Percentiles rank a stretch among this genome's conserved stretches.
Conservation (phyloP, 2,888 invertebrate species). For the Thecophora atra region DNA sequence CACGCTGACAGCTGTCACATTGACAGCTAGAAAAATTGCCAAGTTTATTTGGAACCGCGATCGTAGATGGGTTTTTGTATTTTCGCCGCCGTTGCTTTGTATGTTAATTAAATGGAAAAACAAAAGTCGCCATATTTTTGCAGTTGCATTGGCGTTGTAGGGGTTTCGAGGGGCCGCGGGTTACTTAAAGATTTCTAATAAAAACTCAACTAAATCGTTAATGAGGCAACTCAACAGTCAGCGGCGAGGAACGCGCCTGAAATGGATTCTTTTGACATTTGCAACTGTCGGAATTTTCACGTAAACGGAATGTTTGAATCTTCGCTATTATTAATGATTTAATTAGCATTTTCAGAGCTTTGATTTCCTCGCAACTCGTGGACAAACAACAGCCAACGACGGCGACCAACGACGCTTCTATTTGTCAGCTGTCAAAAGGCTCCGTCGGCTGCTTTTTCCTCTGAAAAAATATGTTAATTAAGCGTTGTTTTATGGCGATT, state of each 20-base stretch:
- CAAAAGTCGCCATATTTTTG: conserved; percentile 10
- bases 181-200: too few relatives aligned
- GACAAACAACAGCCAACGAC: conserved; percentile 16
- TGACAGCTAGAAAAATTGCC: conserved; percentile 34
- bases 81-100: background rate
- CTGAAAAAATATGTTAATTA: background rate
- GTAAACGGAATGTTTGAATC: background rate
- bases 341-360: conserved; percentile 50
- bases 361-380: conserved; percentile 1
- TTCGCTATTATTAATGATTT: conserved; percentile 51
- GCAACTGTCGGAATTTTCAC: conserved; percentile 36
- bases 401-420: conserved; percentile 46
- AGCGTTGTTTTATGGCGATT: conserved; percentile 3
- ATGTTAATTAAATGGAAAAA: conserved; percentile 23
- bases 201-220: too few relatives aligned
- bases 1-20: conserved; percentile 40
- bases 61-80: background rate
- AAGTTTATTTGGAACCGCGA: conserved; percentile 6
- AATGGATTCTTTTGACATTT: conserved; percentile 22
- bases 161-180: background rate
- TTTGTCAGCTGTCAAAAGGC: conserved; percentile 58
- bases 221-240: too few relatives aligned
- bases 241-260: background rate
- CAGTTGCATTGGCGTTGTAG: background rate
- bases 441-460: background rate